Evolutionary conservation across 2,113 vertebrate genomes (phyloP), one percentile per base, ranked within the genome.

Genomic region (Tonatia bakeri): DNA sequence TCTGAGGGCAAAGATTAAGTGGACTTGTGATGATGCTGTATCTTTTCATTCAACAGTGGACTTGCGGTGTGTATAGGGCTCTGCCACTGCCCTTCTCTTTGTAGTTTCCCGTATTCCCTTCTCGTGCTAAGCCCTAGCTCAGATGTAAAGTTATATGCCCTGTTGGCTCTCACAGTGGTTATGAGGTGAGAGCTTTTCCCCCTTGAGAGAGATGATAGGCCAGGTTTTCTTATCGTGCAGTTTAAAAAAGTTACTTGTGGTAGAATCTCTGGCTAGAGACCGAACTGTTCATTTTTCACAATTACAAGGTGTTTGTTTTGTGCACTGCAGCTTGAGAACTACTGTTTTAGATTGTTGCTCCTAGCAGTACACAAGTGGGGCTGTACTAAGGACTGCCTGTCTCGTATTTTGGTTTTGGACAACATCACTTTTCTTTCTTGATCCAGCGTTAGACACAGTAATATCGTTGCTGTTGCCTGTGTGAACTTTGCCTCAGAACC

Each of bases 1-100:
- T 83, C 47, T 45, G 79, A 95, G 91, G 89, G 88, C 89, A 94
- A 50, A 97, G 91, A 95, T 96, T 65, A 96, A 96, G 93, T 86
- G 86, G 72, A 19, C 92, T 61, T 75, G 72, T 70, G 17, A 73
- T 87, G 91, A 90, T 90, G 73, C 54, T 11, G 0, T 92, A 33
- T 92, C 52, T 92, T 96, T 96, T 75, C 82, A 91, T 75, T 72
- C 47, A 94, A 52, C n/a, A 94, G 88, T 47, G 1, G 40, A 75
- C 31, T 82, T 40, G 43, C n/a, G 33, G 28, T 89, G 75, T 73
- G 26, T 65, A 12, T 88, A 15, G 33, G 77, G 77, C 69, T 69
- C 80, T 73, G 84, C 47, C 47, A 45, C 12, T 83, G 80, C 56
- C 67, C 45, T 96, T 82, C 54, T 75, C 61, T 85, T 59, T 7